Conservation (phyloP, 1,140 invertebrate species). For the Drosophila auraria region DNA sequence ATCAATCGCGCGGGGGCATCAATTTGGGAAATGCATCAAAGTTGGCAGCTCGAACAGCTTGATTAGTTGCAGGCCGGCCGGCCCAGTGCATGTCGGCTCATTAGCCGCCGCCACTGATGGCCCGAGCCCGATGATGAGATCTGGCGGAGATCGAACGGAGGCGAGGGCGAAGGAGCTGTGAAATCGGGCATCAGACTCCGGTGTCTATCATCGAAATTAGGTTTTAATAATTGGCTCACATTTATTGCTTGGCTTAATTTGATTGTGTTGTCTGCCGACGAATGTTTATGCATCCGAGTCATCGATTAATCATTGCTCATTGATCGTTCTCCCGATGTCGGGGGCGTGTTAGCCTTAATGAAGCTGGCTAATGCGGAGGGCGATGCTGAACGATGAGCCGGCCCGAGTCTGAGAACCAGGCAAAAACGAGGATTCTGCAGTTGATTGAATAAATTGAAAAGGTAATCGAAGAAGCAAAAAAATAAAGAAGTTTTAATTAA, state of each 20-base stretch:
- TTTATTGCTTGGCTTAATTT: slow-evolving; percentile 79
- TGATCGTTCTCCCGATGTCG: slow-evolving; percentile 54
- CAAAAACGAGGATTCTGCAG: slow-evolving; percentile 1
- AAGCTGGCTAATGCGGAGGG: slow-evolving; percentile 48
- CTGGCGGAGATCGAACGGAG: not conserved
- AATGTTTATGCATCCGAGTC: slow-evolving; percentile 51
- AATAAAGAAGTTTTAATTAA: too few relatives aligned
- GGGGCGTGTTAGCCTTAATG: slow-evolving; percentile 70
- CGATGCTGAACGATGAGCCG: slow-evolving; percentile 30
- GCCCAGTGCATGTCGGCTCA: slow-evolving; percentile 75
- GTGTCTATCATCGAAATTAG: slow-evolving; percentile 71
- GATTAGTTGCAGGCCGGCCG: slow-evolving; percentile 66
- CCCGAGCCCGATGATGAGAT: slow-evolving; percentile 13
- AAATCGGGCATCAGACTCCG: slow-evolving; percentile 62
- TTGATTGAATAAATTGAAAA: slow-evolving; percentile 35
- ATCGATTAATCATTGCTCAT: slow-evolving; percentile 75
- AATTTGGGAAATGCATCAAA: slow-evolving; percentile 81
- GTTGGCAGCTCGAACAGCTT: slow-evolving; percentile 78
- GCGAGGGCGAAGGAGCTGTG: slow-evolving; percentile 46
- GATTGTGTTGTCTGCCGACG: slow-evolving; percentile 74
- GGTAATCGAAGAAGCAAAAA: too few relatives aligned
- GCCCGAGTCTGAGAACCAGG: slow-evolving; percentile 17
- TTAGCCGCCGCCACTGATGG: slow-evolving; percentile 69
- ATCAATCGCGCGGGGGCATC: slow-evolving; percentile 61
- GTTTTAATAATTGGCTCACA: slow-evolving; percentile 80